Conservation (phyloP, 2,113 vertebrate species). For the Lepisosteus oculatus region DNA sequence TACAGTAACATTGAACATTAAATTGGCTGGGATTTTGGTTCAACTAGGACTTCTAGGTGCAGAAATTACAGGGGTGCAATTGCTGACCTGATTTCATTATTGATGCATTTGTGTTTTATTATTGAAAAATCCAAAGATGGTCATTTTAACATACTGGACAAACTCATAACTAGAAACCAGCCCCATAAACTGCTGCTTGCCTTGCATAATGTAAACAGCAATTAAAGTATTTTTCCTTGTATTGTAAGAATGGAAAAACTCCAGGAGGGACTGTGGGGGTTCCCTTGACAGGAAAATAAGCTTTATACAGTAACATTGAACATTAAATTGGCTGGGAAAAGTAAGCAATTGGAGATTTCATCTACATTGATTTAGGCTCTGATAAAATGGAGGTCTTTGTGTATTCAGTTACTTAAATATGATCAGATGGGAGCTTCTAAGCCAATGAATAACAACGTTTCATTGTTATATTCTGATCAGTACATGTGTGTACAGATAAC, state of each 20-base stretch:
- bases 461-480: too few relatives aligned
- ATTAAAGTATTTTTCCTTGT: neutral
- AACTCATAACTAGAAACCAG: too few relatives aligned
- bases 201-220: too few relatives aligned
- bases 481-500: too few relatives aligned
- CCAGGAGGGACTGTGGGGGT: neutral
- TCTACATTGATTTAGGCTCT: neutral
- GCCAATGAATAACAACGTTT: neutral
- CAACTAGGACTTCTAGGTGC: too few relatives aligned
- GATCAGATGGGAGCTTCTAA: neutral
- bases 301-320: neutral
- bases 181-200: too few relatives aligned
- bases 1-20: neutral
- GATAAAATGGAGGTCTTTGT: slow-evolving; percentile 11
- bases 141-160: too few relatives aligned
- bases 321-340: neutral
- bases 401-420: neutral
- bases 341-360: neutral
- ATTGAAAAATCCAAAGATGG: too few relatives aligned
- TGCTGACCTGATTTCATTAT: too few relatives aligned
- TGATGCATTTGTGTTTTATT: too few relatives aligned
- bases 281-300: neutral
- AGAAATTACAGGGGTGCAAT: too few relatives aligned
- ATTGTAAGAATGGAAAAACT: neutral
- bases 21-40: neutral